Conservation (phyloP, 2,888 invertebrate species). For the Phalera bucephala region DNA sequence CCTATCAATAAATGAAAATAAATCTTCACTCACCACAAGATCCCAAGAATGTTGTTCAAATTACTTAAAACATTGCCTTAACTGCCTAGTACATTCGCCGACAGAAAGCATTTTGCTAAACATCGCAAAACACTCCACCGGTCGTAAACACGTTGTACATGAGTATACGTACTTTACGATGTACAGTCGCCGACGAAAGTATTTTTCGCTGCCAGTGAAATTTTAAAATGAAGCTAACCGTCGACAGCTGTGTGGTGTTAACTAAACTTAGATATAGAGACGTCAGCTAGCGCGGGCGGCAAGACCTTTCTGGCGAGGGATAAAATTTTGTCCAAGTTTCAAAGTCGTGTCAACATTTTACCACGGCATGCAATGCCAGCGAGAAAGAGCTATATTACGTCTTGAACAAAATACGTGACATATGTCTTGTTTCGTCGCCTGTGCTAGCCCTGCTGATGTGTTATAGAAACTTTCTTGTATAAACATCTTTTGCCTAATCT, state of each 20-base stretch:
- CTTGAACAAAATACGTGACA: no score
- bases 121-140: constrained; percentile 42
- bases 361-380: no score
- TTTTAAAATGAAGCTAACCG: constrained; percentile 57
- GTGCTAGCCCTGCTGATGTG: no score
- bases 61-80: constrained; percentile 15
- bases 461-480: constrained; percentile 2
- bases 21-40: no score
- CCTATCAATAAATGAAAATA: no score
- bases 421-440: no score
- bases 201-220: constrained; percentile 54
- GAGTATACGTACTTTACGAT: constrained; percentile 25
- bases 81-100: constrained; percentile 12
- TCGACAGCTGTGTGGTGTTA: constrained; percentile 62
- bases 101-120: constrained; percentile 28
- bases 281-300: no score
- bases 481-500: background rate
- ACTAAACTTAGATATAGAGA: constrained; percentile 25
- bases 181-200: constrained; percentile 14
- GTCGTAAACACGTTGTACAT: constrained; percentile 42
- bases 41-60: constrained; percentile 4
- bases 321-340: no score
- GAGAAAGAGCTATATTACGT: no score
- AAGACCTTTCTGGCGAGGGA: no score
- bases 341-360: no score